Evolutionary conservation across 2,113 vertebrate genomes (phyloP).

Genomic region (Macquaria australasica): DNA sequence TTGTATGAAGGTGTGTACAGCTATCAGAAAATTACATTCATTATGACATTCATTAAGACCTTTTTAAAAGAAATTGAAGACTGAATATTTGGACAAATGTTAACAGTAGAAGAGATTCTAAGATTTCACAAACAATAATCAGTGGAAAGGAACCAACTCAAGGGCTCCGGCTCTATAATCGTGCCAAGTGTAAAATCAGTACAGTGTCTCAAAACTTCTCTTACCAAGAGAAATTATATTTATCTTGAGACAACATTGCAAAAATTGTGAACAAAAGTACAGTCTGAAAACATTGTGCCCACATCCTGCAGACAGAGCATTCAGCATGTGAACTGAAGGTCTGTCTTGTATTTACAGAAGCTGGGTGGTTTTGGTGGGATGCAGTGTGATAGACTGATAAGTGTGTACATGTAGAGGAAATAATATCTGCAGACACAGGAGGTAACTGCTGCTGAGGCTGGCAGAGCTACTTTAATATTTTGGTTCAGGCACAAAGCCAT

Average conservation of each 20-base stretch:
- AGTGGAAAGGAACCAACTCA: not conserved
- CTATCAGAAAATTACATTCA: not conserved
- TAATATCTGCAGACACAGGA: not conserved
- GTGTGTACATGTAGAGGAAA: not conserved
- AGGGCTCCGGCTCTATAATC: no score
- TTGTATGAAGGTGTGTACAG: not conserved
- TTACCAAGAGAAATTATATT: not conserved
- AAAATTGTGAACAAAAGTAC: not conserved
- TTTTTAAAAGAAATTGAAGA: not conserved
- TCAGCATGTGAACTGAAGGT: no score
- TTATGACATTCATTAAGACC: not conserved
- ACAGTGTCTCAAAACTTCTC: not conserved
- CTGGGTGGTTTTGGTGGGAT: not conserved
- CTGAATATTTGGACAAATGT: not conserved
- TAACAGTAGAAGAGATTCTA: no score
- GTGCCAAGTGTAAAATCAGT: not conserved
- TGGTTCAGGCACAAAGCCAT: not conserved
- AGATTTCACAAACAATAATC: not conserved
- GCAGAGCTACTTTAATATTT: not conserved
- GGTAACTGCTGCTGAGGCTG: not conserved
- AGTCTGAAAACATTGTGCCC: not conserved
- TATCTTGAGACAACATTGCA: not conserved
- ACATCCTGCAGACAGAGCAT: not conserved
- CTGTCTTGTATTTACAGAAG: not conserved
- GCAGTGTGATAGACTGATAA: not conserved